A percentile compares a stretch with the other conserved stretches of the same genome.
Conservation (phyloP, 2,888 invertebrate genomes). For the Apomyelois bistriatella region DNA sequence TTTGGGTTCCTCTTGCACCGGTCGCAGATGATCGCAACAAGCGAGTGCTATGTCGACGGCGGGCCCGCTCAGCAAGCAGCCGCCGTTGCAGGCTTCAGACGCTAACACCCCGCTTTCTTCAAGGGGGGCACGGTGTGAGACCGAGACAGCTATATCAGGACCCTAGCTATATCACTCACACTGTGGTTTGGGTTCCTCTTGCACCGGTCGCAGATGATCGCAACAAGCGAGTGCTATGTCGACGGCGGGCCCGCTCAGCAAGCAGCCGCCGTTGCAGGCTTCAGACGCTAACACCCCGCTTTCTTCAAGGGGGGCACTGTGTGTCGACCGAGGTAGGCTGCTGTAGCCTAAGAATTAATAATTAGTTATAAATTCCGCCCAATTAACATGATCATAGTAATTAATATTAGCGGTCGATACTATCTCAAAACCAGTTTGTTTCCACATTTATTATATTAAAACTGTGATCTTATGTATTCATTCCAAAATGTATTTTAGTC, state of each 20-base stretch:
- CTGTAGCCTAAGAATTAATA: slow-evolving; percentile 85
- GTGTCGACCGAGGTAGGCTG: slow-evolving; percentile 91
- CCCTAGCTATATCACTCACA: not conserved
- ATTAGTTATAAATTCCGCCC: no score
- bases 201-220: slow-evolving; percentile 84
- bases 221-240: slow-evolving; percentile 80
- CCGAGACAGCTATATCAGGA: no score
- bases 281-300: slow-evolving; percentile 40
- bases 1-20: not conserved
- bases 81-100: slow-evolving; percentile 70
- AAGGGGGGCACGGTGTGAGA: no score
- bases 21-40: slow-evolving; percentile 82
- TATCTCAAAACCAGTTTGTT: no score
- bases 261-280: slow-evolving; percentile 74
- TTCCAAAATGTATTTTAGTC: no score
- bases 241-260: slow-evolving; percentile 75
- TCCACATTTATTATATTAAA: no score
- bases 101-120: slow-evolving; percentile 40
- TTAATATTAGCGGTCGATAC: no score
- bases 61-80: slow-evolving; percentile 72
- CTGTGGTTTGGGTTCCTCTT: slow-evolving; percentile 74
- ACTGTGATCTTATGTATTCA: no score
- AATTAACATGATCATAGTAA: no score
- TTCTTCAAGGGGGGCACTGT: slow-evolving; percentile 84
- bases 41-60: slow-evolving; percentile 79